phyloP scores from a whole-genome alignment of 2,888 invertebrate genomes.

The Meteorus cinctellus region DNA sequence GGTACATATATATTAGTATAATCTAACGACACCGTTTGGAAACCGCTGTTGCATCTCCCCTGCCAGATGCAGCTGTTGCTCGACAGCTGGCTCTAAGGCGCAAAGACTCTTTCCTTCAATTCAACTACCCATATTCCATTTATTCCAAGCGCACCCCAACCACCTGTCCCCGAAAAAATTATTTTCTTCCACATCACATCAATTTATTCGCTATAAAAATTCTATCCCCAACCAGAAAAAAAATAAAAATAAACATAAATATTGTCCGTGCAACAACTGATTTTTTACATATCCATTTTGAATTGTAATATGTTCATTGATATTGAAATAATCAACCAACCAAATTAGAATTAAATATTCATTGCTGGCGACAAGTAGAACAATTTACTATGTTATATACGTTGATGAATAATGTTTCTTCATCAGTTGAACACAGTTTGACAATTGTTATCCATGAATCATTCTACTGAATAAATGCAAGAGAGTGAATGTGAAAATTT shows the following conservation, averaged over 20 bases:
- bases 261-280: background rate
- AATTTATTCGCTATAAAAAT: background rate
- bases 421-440: too few species aligned
- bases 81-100: slow-evolving; percentile 61
- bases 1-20: background rate
- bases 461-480: background rate
- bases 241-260: background rate
- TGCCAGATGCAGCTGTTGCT: slow-evolving; percentile 63
- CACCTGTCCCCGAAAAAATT: slow-evolving; percentile 38
- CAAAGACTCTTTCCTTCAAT: slow-evolving; percentile 29
- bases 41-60: slow-evolving; percentile 37
- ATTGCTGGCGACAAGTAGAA: too few species aligned
- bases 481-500: background rate
- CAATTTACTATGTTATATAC: too few species aligned
- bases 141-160: slow-evolving; percentile 9
- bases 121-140: slow-evolving; percentile 21
- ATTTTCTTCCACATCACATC: slow-evolving; percentile 1
- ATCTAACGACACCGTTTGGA: slow-evolving; percentile 17
- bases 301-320: too few species aligned
- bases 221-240: background rate
- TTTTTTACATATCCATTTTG: too few species aligned
- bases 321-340: too few species aligned
- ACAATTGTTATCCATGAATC: background rate
- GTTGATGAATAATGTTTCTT: too few species aligned
- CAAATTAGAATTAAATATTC: too few species aligned